Base-by-base conservation (phyloP, 1,140 invertebrate species). In the Danaus melanippus region DNA sequence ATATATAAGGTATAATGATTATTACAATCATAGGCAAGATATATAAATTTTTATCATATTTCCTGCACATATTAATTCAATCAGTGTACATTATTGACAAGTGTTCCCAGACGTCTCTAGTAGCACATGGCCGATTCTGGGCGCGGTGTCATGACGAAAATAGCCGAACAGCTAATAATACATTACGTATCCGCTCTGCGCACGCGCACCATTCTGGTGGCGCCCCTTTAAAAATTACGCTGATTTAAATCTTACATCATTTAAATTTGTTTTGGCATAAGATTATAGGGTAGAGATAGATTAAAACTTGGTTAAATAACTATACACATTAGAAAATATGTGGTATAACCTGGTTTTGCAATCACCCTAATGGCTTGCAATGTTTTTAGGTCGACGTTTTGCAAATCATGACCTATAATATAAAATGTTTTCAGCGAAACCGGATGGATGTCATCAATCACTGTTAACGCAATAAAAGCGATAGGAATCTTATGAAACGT, bases 81-180 rank as follows among this genome's bases (percentile, higher is more conserved):
- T 32, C 21, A 32, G 21, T 32, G 6, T 32, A 32, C 21, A 32
- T 32, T 32, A 32, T 32, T 32, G 21, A 32, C 21, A 32, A 32
- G 21, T 32, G 50, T 40, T 49, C 67, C 68, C 76, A 81, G 81
- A 78, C 78, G 58, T 64, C 64, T 69, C 62, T 64, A 60, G 64
- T 66, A 74, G 79, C 76, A 81, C 74, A 82, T 79, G 76, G 71
- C 74, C 62, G 67, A 67, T 62, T 70, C 72, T 74, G 71, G 71
- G 61, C 68, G 72, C 74, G 71, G 62, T 63, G 66, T 67, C 66
- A 66, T 57, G 68, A 76, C 77, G 44, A 67, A 86, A 86, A 86
- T 86, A 86, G 79, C 78, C 67, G 53, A 62, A 56, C 67, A 59
- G 67, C 77, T 86, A 86, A 83, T 84, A 81, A 81, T 86, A 86